These are phyloP conservation scores for Spea multiplicata DNA, from an alignment of 2,113 vertebrate species.

Conservation along the genomic window DNA sequence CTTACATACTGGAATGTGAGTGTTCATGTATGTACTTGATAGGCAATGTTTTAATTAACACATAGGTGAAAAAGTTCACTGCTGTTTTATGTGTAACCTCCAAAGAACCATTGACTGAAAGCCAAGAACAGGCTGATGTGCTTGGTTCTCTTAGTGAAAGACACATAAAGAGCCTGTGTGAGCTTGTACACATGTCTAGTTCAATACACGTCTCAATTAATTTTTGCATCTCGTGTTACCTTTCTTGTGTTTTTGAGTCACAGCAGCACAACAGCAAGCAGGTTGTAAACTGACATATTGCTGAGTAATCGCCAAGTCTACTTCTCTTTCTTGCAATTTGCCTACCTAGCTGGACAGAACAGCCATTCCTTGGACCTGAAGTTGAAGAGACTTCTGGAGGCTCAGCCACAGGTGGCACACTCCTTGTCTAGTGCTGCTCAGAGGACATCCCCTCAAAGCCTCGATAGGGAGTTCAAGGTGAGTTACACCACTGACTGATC, in stretches of 20 bases:
- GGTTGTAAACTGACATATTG: slow-evolving; percentile 54
- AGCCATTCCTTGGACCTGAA: slow-evolving; percentile 86
- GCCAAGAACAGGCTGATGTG: slow-evolving; percentile 40
- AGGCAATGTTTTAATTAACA: slow-evolving; percentile 45
- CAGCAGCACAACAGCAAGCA: slow-evolving; percentile 47
- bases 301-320: slow-evolving; percentile 51
- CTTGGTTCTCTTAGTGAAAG: slow-evolving; percentile 16
- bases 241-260: slow-evolving; percentile 6
- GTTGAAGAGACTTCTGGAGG: slow-evolving; percentile 83
- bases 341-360: slow-evolving; percentile 79
- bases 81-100: slow-evolving; percentile 10
- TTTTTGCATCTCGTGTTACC: slow-evolving; percentile 31
- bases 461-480: slow-evolving; percentile 72
- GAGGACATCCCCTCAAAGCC: slow-evolving; percentile 62
- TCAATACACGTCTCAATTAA: not conserved
- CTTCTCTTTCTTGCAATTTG: slow-evolving; percentile 59
- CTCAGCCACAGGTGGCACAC: slow-evolving; percentile 78
- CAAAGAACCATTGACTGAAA: slow-evolving; percentile 37
- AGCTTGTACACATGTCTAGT: slow-evolving; percentile 37
- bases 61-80: slow-evolving; percentile 45
- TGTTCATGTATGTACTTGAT: slow-evolving; percentile 35
- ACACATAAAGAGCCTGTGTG: slow-evolving; percentile 37
- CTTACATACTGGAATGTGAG: slow-evolving; percentile 20
- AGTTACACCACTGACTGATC: slow-evolving; percentile 47
- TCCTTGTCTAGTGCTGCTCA: slow-evolving; percentile 66